Evolutionary conservation across 1,140 invertebrate genomes (phyloP).

Genomic region (Diprion similis): DNA sequence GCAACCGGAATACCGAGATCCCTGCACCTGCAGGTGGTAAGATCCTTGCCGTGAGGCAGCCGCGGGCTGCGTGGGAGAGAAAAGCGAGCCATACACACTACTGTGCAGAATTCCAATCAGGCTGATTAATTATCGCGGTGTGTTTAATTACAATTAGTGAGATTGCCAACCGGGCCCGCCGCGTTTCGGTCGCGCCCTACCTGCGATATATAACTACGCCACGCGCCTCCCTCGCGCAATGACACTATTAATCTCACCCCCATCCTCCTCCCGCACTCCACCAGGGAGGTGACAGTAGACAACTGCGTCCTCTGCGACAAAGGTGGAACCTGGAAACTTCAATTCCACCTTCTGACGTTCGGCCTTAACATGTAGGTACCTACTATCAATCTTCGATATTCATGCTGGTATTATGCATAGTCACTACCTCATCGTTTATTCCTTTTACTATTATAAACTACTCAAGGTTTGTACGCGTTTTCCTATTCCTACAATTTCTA

Average conservation of each 20-base stretch:
- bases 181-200: background rate
- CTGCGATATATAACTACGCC: background rate
- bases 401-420: no score
- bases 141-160: conserved; percentile 43
- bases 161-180: conserved; percentile 16
- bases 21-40: background rate
- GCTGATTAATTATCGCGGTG: conserved; percentile 36
- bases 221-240: background rate
- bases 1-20: background rate
- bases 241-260: conserved; percentile 7
- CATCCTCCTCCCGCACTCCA: background rate
- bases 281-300: background rate
- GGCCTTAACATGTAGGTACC: no score
- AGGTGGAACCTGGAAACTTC: background rate
- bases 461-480: no score
- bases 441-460: no score
- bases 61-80: background rate
- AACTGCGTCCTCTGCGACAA: background rate
- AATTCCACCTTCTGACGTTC: background rate
- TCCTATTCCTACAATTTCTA: no score
- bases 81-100: background rate
- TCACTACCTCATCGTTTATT: no score
- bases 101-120: conserved; percentile 24
- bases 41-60: background rate
- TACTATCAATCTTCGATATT: no score